These are phyloP conservation scores for Daptonema setosum DNA, from an alignment of 2,888 invertebrate species.

Conservation along the genomic window DNA sequence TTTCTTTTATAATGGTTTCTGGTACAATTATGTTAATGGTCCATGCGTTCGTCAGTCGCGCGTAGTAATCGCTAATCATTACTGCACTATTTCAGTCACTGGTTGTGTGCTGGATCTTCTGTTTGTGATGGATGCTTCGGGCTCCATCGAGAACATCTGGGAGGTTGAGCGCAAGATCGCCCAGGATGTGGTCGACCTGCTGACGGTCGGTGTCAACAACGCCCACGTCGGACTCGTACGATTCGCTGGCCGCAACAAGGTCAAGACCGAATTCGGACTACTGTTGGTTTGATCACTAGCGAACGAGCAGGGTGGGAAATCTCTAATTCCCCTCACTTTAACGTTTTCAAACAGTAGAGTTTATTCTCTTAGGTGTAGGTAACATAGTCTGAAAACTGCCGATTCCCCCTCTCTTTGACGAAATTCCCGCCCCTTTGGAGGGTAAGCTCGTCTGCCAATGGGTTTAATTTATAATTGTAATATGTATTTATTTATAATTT, in stretches of 20 bases:
- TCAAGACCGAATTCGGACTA: background rate
- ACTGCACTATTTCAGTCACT: too few species aligned
- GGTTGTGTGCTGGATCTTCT: background rate
- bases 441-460: too few species aligned
- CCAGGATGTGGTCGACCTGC: background rate
- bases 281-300: background rate
- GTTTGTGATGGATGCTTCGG: conserved; percentile 1
- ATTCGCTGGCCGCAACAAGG: background rate
- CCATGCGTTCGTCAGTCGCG: too few species aligned
- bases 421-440: too few species aligned
- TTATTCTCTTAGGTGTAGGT: background rate
- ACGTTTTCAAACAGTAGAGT: too few species aligned
- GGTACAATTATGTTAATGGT: too few species aligned
- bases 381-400: background rate
- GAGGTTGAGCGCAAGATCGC: background rate
- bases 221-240: background rate
- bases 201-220: background rate
- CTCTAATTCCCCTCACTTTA: background rate
- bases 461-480: too few species aligned
- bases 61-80: too few species aligned
- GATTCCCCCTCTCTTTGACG: background rate
- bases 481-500: too few species aligned
- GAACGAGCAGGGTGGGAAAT: background rate
- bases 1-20: too few species aligned
- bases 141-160: background rate